These are phyloP conservation scores for Aurelia aurita DNA, from an alignment of 30 jellyfish, hydroid and myxozoan species.

Conservation along the genomic window DNA sequence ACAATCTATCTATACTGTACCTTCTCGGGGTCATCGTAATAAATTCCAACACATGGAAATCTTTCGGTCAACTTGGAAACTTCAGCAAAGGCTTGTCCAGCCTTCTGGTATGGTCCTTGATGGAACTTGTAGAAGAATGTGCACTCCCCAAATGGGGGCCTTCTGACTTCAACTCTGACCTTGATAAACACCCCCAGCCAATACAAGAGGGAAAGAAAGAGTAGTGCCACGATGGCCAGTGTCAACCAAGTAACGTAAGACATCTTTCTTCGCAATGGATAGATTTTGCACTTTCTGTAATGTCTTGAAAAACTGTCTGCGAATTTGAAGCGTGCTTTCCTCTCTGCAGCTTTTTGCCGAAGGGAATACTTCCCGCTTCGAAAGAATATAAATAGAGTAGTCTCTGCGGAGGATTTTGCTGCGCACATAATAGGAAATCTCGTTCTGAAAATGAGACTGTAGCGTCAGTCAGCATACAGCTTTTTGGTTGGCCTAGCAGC, in stretches of 20 bases:
- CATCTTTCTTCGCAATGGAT: not conserved
- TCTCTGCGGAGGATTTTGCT: too few relatives aligned
- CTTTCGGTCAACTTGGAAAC: constrained; percentile 11
- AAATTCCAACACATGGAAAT: constrained; percentile 60
- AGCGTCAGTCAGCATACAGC: too few relatives aligned
- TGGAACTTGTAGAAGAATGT: constrained; percentile 56
- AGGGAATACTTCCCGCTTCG: too few relatives aligned
- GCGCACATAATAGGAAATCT: too few relatives aligned
- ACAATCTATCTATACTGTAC: not conserved
- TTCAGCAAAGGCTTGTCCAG: constrained; percentile 70
- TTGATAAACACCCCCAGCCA: constrained; percentile 48
- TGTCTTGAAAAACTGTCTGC: too few relatives aligned
- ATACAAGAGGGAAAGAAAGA: constrained; percentile 20
- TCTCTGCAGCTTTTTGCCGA: too few relatives aligned
- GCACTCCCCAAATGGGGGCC: constrained; percentile 71
- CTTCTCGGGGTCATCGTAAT: constrained; percentile 74
- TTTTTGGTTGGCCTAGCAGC: not conserved
- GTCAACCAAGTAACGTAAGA: constrained; percentile 12
- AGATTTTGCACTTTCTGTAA: not conserved
- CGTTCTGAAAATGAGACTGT: too few relatives aligned
- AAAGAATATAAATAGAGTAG: too few relatives aligned
- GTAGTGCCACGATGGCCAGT: constrained; percentile 33
- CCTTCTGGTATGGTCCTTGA: constrained; percentile 56
- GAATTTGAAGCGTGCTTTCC: too few relatives aligned
- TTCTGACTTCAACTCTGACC: constrained; percentile 52